Conservation (phyloP, 2,888 invertebrate species). For the Nephrotoma appendiculata region DNA sequence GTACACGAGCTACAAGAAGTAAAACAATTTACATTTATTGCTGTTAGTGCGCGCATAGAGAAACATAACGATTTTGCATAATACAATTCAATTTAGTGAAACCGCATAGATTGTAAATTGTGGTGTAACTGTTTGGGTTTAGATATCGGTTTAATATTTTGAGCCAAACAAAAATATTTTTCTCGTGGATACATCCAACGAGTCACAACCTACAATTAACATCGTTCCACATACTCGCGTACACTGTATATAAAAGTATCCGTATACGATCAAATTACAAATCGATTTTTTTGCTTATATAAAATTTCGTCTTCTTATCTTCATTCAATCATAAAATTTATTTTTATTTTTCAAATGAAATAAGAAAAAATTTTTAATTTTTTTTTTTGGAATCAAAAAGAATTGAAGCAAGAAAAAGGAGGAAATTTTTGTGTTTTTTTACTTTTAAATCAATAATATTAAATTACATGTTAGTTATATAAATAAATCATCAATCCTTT, state of each 20-base stretch:
- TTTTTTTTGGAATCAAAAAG: background rate
- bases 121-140: too few relatives aligned
- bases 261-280: background rate
- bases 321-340: background rate
- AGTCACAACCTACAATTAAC: background rate
- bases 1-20: too few relatives aligned
- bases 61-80: too few relatives aligned
- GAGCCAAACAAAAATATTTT: too few relatives aligned
- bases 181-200: too few relatives aligned
- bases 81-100: too few relatives aligned
- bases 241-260: background rate
- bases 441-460: background rate
- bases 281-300: background rate
- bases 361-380: background rate
- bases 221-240: background rate
- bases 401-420: background rate
- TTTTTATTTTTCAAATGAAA: background rate
- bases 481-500: background rate
- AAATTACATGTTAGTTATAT: background rate
- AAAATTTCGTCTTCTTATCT: background rate
- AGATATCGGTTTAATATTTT: too few relatives aligned
- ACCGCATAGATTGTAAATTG: too few relatives aligned
- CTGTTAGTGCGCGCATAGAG: too few relatives aligned
- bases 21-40: too few relatives aligned
- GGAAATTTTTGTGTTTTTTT: background rate